A percentile compares a stretch with the other conserved stretches of the same genome.
These are phyloP conservation scores for Bilobella aurantiaca DNA, from an alignment of 1,140 invertebrate species.

Conservation along the genomic window DNA sequence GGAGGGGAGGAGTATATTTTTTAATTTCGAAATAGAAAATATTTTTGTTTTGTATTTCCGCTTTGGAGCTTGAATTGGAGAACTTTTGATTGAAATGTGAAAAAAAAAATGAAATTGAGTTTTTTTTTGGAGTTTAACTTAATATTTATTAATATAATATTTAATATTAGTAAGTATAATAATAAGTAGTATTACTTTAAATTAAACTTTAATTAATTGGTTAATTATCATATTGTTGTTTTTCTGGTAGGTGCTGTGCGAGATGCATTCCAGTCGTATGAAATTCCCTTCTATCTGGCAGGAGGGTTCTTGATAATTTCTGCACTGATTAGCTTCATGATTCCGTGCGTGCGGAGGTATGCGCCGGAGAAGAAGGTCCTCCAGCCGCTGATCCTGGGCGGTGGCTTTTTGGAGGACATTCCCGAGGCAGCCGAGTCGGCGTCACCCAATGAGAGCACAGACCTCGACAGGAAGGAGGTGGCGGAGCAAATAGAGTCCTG, in stretches of 20 bases:
- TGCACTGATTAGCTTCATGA: conserved; percentile 71
- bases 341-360: conserved; percentile 61
- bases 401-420: conserved; percentile 66
- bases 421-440: conserved; percentile 49
- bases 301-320: conserved; percentile 75
- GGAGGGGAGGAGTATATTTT: too few species aligned
- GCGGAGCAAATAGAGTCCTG: conserved; percentile 24
- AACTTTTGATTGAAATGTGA: too few species aligned
- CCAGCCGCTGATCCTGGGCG: conserved; percentile 65
- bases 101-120: too few species aligned
- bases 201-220: too few species aligned
- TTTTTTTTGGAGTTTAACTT: too few species aligned
- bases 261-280: conserved; percentile 73
- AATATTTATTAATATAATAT: too few species aligned
- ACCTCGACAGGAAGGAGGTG: conserved; percentile 11
- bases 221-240: conserved; percentile 16
- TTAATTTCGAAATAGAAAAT: too few species aligned
- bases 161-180: too few species aligned
- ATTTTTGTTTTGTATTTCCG: too few species aligned
- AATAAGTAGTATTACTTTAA: too few species aligned
- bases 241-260: conserved; percentile 68
- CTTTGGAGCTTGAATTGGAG: too few species aligned
- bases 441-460: background rate
- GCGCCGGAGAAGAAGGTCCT: conserved; percentile 47
- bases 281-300: conserved; percentile 83